Conservation (phyloP, 2,888 invertebrate species). For the Bombylius discolor region DNA sequence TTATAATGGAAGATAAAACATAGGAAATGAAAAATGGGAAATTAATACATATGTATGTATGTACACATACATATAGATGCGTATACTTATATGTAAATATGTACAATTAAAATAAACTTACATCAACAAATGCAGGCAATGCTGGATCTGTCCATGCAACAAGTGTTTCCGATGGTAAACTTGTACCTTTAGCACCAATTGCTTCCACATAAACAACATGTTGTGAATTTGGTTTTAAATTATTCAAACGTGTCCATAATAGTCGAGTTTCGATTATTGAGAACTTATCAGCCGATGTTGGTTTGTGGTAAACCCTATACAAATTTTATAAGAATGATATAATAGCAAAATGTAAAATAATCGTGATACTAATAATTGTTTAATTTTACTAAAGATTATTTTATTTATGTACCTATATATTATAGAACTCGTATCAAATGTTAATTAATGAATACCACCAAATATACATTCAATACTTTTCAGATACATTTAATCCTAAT, state of each 20-base stretch:
- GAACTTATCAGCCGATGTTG: slow-evolving; percentile 47
- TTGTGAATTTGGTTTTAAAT: slow-evolving; percentile 65
- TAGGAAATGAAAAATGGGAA: too few relatives aligned
- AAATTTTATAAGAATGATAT: slow-evolving; percentile 8
- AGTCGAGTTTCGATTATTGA: slow-evolving; percentile 51
- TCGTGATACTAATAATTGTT: too few relatives aligned
- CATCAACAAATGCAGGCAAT: slow-evolving; percentile 75
- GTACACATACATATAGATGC: too few relatives aligned
- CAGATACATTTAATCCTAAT: too few relatives aligned
- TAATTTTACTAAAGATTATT: not conserved
- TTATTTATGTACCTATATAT: not conserved
- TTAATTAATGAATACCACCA: too few relatives aligned
- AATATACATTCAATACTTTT: too few relatives aligned
- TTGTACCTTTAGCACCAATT: slow-evolving; percentile 52
- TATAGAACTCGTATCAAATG: too few relatives aligned
- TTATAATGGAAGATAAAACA: too few relatives aligned
- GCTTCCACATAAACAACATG: slow-evolving; percentile 68
- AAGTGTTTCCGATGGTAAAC: slow-evolving; percentile 66
- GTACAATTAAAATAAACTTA: slow-evolving; percentile 27
- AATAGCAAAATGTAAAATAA: too few relatives aligned
- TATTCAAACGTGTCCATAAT: slow-evolving; percentile 56
- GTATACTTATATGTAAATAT: too few relatives aligned
- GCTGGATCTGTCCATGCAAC: slow-evolving; percentile 81
- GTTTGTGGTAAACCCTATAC: slow-evolving; percentile 55
- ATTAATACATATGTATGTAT: too few relatives aligned